These are phyloP conservation scores for Eulemur macaco DNA, from an alignment of 2,113 vertebrate species.

Conservation along the genomic window DNA sequence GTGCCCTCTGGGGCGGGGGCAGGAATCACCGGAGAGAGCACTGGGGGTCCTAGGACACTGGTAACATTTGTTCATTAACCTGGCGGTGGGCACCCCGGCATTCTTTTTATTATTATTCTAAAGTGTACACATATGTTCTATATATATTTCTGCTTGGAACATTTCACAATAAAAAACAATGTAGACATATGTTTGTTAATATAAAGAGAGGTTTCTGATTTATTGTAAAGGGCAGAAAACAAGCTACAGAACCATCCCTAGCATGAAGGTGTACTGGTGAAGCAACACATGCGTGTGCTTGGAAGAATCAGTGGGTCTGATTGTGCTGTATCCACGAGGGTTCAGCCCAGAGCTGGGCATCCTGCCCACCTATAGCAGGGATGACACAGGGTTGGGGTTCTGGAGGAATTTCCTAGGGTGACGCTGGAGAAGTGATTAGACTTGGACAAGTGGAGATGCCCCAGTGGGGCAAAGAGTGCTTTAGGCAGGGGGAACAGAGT, in stretches of 20 bases:
- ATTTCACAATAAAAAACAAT: neutral
- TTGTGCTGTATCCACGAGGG: neutral
- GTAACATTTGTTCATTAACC: neutral
- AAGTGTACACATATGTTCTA: neutral
- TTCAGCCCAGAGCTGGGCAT: neutral
- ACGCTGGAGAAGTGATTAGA: neutral
- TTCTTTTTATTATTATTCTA: neutral
- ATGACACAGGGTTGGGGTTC: neutral
- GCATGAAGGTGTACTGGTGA: neutral
- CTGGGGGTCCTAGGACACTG: fast-evolving
- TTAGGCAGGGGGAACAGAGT: neutral
- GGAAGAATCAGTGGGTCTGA: neutral
- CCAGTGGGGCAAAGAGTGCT: neutral
- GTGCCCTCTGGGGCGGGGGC: too few species aligned
- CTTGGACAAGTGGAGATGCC: fast-evolving
- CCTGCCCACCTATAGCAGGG: neutral
- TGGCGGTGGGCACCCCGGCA: fast-evolving
- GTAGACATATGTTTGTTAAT: neutral
- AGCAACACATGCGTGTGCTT: fast-evolving
- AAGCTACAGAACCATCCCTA: neutral
- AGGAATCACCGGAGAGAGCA: fast-evolving
- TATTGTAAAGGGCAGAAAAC: neutral
- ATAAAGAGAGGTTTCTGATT: neutral
- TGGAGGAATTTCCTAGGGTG: neutral
- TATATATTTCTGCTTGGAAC: neutral